Base-by-base conservation (phyloP, 2,888 invertebrate species). In the Drosophila fungiperda region DNA sequence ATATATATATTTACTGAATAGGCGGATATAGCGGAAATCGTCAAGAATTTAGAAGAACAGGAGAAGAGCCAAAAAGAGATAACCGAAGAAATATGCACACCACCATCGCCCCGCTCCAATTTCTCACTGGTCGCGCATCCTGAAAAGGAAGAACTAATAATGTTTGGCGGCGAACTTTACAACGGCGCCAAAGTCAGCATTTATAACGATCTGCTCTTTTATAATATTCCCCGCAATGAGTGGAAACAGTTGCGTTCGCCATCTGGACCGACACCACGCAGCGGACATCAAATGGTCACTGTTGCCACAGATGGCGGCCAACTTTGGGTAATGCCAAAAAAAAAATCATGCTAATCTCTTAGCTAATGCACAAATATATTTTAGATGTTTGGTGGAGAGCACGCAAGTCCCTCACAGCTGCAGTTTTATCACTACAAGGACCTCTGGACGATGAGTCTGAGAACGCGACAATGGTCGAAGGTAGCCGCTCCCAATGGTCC, bases 351-450 rank as follows among this genome's bases (percentile, higher is more conserved):
- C 0, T 7, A 45, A 45, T 15, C 2, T 1, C 15, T 45, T 15
- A 23, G 15, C 4, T 15, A 12, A 45, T 20, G 15, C 8, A 23
- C 45, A 45, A 7, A 3, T 40, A 12, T 35, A 40, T 52, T 49
- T 4, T 23, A 93, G 93, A n/a, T 93, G 54, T 98, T 98, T 94
- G 99, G 98, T 9, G 99, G 99, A 1, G 98, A 99, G 94, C 98
- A 96, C 93, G 96, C 97, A 5, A 98, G 97, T 90, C 97, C 97
- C 0, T 95, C 97, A 0, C 98, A 98, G 91, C 95, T 97, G 23
- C 98, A 98, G 93, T 99, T 98, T 93, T 96, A 98, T 91, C 98
- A 99, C 92, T 98, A 98, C 92, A 96, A 95, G 90, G 98, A 99
- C 92, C 94, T 99, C 0, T 99, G 98, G 98, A 95, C 97, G 64